Evolutionary conservation across 1,140 invertebrate genomes (phyloP), one percentile per base, ranked within the genome.

Genomic region (Holcopasites calliopsidis): DNA sequence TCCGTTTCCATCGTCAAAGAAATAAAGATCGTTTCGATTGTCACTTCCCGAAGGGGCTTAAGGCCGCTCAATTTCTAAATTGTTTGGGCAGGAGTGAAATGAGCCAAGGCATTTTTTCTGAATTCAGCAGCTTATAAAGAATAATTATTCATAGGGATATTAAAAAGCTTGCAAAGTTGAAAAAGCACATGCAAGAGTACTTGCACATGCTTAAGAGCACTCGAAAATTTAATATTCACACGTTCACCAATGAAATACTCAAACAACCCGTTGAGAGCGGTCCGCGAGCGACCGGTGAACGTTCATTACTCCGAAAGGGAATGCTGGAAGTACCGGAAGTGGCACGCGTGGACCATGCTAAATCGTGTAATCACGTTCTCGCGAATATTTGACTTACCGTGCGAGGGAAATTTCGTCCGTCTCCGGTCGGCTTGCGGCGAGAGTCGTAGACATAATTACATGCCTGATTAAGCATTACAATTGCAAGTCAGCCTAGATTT

Each of bases 391-490:
- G 60, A 82, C 54, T 80, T 76, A 18, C 21, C 47, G 57, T 33
- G 57, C 40, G 13, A 47, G 58, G 52, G n/a, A 64, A 81, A 70
- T 80, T 79, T 69, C 54, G 44, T 72, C n/a, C 57, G 47, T 66
- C 47, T 64, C 28, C 40, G 54, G 50, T 40, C 31, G 11, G 50
- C 49, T 47, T 28, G 38, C 18, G 21, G 35, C 8, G 1, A 57
- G 26, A 18, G 2, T 13, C 60, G 47, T 71, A 74, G 35, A 64
- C 75, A 65, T 83, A 84, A 80, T 84, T 84, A 73, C 74, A 52
- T 65, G 55, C 74, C 82, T 80, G 77, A 84, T 84, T 84, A 84
- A 84, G 79, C 78, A 80, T 84, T 80, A 84, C 80, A 84, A 84
- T 84, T 80, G 73, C 76, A 26, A 77, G 72, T 76, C 66, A 50